Percentiles rank a stretch among this genome's conserved stretches.
Conservation (phyloP, 1,140 invertebrate genomes). For the Heliconius congener region DNA sequence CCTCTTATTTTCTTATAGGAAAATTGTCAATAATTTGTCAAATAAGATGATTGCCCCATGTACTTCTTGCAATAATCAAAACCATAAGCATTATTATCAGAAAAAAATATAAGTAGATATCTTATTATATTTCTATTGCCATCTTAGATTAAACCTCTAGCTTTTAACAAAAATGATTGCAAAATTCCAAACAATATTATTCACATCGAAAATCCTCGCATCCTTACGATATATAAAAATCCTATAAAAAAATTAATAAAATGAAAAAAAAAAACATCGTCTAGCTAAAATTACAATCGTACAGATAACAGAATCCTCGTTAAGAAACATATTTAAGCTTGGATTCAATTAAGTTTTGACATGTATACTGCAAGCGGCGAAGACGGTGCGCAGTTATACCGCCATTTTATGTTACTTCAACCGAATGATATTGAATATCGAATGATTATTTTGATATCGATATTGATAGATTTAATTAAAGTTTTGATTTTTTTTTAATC, state of each 20-base stretch:
- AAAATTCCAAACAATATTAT: not conserved
- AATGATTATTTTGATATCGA: conserved; percentile 1
- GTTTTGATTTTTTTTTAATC: not conserved
- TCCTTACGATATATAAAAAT: not conserved
- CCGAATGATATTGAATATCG: conserved; percentile 17
- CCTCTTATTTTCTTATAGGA: no score
- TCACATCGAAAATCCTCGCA: not conserved
- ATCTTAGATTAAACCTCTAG: not conserved
- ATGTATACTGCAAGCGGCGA: conserved; percentile 55
- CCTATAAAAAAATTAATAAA: not conserved
- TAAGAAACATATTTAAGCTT: conserved; percentile 62
- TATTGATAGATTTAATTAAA: conserved; percentile 17
- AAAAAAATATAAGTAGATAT: no score
- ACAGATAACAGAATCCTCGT: conserved; percentile 46
- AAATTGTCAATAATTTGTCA: no score
- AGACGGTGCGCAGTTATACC: conserved; percentile 35
- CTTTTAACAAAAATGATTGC: not conserved
- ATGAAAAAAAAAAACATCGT: not conserved
- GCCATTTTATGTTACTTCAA: conserved; percentile 39
- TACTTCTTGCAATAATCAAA: no score
- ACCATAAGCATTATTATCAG: no score
- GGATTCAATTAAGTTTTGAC: conserved; percentile 74
- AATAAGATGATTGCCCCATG: no score
- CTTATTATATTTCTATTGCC: not conserved
- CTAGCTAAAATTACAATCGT: not conserved